Conservation (phyloP, 2,113 vertebrate genomes). For the Callaeas wilsoni region DNA sequence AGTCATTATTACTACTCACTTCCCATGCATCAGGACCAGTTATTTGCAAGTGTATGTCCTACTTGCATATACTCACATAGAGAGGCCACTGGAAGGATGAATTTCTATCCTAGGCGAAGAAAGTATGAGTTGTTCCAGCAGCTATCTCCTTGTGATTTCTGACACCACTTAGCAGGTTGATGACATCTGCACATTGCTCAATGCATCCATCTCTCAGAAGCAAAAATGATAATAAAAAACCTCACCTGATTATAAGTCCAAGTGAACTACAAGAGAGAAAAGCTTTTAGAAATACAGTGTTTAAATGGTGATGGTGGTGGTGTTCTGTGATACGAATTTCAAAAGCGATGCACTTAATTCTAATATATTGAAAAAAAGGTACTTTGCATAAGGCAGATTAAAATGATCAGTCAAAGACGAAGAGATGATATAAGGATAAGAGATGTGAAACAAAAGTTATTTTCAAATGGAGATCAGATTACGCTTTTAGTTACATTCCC, state of each 20-base stretch:
- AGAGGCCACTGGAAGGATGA: neutral
- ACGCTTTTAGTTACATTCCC: neutral
- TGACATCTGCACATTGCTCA: fast-evolving
- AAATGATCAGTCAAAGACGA: neutral
- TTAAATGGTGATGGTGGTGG: neutral
- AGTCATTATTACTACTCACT: neutral
- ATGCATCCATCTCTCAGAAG: neutral
- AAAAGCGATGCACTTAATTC: neutral
- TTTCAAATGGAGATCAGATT: neutral
- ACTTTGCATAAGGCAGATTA: neutral
- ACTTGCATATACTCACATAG: neutral
- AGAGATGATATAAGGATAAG: neutral
- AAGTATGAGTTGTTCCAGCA: neutral
- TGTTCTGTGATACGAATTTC: neutral
- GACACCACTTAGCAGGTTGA: neutral
- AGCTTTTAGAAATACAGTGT: neutral
- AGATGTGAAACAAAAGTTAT: neutral
- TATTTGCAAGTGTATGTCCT: neutral
- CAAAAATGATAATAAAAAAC: neutral
- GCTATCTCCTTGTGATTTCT: neutral
- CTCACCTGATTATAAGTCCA: neutral
- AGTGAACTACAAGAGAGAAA: neutral
- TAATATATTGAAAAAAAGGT: neutral
- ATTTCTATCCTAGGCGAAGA: neutral
- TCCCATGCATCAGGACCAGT: neutral